Base-by-base conservation (phyloP, 2,113 vertebrate genomes). In the Tyrannus savana region DNA sequence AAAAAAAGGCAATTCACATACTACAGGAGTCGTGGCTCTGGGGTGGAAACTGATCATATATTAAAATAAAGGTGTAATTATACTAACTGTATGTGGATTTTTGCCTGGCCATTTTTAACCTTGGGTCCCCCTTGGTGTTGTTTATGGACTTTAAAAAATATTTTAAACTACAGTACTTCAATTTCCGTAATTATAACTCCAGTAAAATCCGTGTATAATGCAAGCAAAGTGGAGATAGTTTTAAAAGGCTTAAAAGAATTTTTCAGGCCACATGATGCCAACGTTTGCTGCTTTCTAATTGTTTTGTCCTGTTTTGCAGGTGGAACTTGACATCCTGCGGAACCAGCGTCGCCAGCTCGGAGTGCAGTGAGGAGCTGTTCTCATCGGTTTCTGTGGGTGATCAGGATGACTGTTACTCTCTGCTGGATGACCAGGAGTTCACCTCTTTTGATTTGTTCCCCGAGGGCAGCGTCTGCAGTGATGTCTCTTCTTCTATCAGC, bases 401-500 rank as follows among this genome's bases (percentile, higher is more conserved):
- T 90, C 99, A 99, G 72, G 99, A 99, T 19, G 99, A 99, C 88
- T 99, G 99, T 66, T 99, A 99, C 95, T 99, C 99, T 14, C 98
- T 99, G 1, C 90, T 99, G 96, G 99, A 99, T 81, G 99, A 99
- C 96, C 99, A 99, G 92, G 99, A 99, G 73, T 98, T 99, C 81
- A 99, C 99, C 17, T 99, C 99, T 66, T 99, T 99, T 89, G 99
- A 99, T 96, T 96, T 99, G 80, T 99, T 99, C 97, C 99, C 99
- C 0, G 99, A 99, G 92, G 99, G 99, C 14, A 99, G 99, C 9
- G 99, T 99, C 62, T 99, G 99, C 98, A 99, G 99, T 33, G 99
- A 99, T 72, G 99, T 99, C 35, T 99, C 99, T 9, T 99, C 99
- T n/a, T 99, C 99, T 41, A 99, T 99, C 96, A 99, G 99, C 97